A percentile compares a stretch with the other conserved stretches of the same genome.
Evolutionary conservation across 2,113 vertebrate genomes (phyloP).

Genomic region (Caracal caracal): DNA sequence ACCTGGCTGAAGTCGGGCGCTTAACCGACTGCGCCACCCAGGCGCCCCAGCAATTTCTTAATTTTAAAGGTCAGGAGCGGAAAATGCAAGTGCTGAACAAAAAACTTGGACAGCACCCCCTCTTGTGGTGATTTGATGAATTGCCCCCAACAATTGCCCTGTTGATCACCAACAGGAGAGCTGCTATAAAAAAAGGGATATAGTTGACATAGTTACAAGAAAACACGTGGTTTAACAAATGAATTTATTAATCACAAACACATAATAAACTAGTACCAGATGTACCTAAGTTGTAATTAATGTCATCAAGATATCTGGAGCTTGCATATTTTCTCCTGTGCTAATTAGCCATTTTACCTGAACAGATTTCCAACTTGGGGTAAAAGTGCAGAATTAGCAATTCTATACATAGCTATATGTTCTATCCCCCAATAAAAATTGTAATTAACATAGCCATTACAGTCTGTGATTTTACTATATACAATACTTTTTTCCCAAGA

Average conservation of each 20-base stretch:
- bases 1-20: no score
- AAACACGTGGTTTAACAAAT: neutral
- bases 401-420: neutral
- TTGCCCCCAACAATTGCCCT: constrained; percentile 55
- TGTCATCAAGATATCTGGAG: neutral
- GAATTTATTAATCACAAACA: neutral
- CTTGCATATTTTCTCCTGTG: neutral
- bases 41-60: constrained; percentile 1
- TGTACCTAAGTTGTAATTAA: neutral
- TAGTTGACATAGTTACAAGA: neutral
- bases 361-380: neutral
- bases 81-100: constrained; percentile 6
- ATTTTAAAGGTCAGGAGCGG: neutral
- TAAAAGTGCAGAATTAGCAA: neutral
- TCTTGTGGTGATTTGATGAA: constrained; percentile 68
- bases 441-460: neutral
- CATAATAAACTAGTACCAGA: neutral
- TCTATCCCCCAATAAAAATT: neutral
- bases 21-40: no score
- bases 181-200: neutral
- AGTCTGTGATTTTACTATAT: neutral
- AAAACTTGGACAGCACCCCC: constrained; percentile 67
- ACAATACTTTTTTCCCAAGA: neutral
- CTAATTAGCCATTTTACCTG: constrained; percentile 30
- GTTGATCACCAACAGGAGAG: neutral